phyloP scores from a whole-genome alignment of 2,888 invertebrate species.

The Heliconius charithonia region DNA sequence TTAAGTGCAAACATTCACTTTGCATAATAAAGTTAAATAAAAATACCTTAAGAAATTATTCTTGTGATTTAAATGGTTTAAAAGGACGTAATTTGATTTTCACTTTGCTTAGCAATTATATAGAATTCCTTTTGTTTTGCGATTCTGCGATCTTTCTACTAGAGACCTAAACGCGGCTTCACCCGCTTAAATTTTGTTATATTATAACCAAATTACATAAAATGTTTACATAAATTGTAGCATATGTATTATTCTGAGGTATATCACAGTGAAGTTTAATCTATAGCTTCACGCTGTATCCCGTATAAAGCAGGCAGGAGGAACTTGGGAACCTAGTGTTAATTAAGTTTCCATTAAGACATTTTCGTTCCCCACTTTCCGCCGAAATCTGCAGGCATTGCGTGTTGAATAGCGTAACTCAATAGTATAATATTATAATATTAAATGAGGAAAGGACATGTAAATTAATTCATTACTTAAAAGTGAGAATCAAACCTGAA shows the following conservation, averaged over 20 bases:
- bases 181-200: too few relatives aligned
- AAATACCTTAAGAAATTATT: neutral
- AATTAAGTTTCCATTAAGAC: neutral
- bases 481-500: too few relatives aligned
- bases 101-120: neutral
- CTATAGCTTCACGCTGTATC: neutral
- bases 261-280: neutral
- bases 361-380: neutral
- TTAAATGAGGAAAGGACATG: too few relatives aligned
- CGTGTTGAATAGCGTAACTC: too few relatives aligned
- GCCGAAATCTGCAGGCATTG: neutral
- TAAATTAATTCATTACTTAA: too few relatives aligned
- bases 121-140: neutral
- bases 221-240: neutral
- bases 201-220: too few relatives aligned
- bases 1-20: constrained; percentile 5
- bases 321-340: neutral
- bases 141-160: neutral
- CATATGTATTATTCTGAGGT: neutral
- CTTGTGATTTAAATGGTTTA: neutral
- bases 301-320: neutral
- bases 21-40: neutral
- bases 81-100: neutral
- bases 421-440: too few relatives aligned
- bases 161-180: too few relatives aligned